Evolutionary conservation across 2,113 vertebrate genomes (phyloP).

Genomic region (Pseudorasbora parva): DNA sequence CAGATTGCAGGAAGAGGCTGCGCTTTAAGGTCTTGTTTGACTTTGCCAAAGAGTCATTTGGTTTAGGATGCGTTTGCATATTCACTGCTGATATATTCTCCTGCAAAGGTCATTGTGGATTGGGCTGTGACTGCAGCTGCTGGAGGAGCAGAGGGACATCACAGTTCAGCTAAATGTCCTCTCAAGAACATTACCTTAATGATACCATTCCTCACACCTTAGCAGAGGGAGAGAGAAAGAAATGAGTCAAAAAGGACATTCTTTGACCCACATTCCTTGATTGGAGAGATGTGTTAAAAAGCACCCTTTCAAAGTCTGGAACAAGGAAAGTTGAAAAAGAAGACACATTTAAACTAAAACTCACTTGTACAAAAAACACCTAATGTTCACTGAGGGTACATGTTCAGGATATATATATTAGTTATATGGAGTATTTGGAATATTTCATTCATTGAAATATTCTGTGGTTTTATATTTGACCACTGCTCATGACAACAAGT

Average conservation of each 20-base stretch:
- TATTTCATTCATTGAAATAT: background rate
- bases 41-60: background rate
- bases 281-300: conserved; percentile 59
- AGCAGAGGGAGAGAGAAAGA: conserved; percentile 56
- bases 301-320: background rate
- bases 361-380: background rate
- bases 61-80: conserved; percentile 33
- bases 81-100: conserved; percentile 45
- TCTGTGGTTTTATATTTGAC: background rate
- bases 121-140: conserved; percentile 63
- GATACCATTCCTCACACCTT: conserved; percentile 68
- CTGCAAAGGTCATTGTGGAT: conserved; percentile 68
- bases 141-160: conserved; percentile 66
- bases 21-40: background rate
- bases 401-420: background rate
- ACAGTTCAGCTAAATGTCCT: conserved; percentile 65
- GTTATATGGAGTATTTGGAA: no score
- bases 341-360: background rate
- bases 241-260: conserved; percentile 59
- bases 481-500: background rate
- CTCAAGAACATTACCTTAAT: conserved; percentile 73
- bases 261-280: conserved; percentile 70
- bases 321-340: background rate
- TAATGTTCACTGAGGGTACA: background rate
- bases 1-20: background rate